Evolutionary conservation across 2,797 vertebrate genomes (phyloP).

Genomic region (Astyanax mexicanus): DNA sequence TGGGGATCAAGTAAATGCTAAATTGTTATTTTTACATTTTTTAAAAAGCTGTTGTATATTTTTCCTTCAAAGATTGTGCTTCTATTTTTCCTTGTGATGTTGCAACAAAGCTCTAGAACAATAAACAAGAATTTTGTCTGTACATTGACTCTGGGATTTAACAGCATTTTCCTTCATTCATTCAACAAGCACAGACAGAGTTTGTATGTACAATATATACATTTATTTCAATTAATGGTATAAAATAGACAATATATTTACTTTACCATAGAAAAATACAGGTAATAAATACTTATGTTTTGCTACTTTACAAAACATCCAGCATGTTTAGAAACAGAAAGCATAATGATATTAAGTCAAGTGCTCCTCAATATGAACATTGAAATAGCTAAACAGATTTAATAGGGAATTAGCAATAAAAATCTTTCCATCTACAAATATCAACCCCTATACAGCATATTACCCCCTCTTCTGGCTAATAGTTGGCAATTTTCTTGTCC

Average conservation of each 20-base stretch:
- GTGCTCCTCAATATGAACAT: constrained; percentile 75
- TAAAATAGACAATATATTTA: constrained; percentile 88
- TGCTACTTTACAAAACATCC: constrained; percentile 84
- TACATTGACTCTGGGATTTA: neutral
- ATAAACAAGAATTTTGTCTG: constrained; percentile 65
- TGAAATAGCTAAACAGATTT: constrained; percentile 77
- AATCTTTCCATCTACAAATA: constrained; percentile 39
- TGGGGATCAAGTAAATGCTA: constrained; percentile 16
- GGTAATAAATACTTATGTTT: constrained; percentile 85
- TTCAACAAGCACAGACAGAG: constrained; percentile 55
- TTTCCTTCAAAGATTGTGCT: constrained; percentile 67
- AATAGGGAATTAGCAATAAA: constrained; percentile 57
- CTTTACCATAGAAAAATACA: constrained; percentile 89
- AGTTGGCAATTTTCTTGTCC: constrained; percentile 23
- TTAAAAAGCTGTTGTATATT: constrained; percentile 49
- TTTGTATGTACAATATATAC: constrained; percentile 88
- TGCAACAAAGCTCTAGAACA: constrained; percentile 60
- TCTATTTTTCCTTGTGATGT: constrained; percentile 82
- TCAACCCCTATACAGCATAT: constrained; percentile 44
- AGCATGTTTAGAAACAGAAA: constrained; percentile 79
- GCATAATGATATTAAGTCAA: constrained; percentile 78
- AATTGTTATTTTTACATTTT: constrained; percentile 51
- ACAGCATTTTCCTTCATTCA: too few species aligned
- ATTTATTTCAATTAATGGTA: constrained; percentile 88
- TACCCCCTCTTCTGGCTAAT: constrained; percentile 38